Evolutionary conservation across 2,113 vertebrate species (phyloP).

Genomic region (Noturus placidus): DNA sequence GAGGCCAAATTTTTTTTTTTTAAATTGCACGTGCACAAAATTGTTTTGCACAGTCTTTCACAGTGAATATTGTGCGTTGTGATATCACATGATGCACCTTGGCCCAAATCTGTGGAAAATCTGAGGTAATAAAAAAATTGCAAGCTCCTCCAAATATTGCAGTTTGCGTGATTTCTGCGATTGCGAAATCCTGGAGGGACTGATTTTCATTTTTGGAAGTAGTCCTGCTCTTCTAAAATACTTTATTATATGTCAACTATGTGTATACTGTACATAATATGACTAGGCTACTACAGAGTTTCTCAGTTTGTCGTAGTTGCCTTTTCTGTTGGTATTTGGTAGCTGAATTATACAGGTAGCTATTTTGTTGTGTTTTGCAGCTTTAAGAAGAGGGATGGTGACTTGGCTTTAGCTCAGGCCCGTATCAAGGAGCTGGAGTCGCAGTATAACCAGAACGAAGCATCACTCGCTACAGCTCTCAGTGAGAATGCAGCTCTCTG

Average conservation of each 20-base stretch:
- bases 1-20: too few relatives aligned
- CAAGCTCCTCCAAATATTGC: too few relatives aligned
- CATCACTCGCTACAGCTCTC: slow-evolving; percentile 79
- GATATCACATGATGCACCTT: too few relatives aligned
- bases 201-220: too few relatives aligned
- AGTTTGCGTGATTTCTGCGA: too few relatives aligned
- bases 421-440: slow-evolving; percentile 85
- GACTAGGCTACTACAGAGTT: not conserved
- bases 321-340: not conserved
- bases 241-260: not conserved
- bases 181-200: too few relatives aligned
- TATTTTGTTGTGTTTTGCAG: slow-evolving; percentile 65
- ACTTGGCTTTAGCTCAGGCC: slow-evolving; percentile 78
- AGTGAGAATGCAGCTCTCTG: slow-evolving; percentile 80
- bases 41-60: too few relatives aligned
- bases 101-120: too few relatives aligned
- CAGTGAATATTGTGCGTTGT: too few relatives aligned
- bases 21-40: too few relatives aligned
- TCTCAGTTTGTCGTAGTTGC: not conserved
- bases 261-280: not conserved
- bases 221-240: not conserved
- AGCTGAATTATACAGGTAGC: not conserved
- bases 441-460: slow-evolving; percentile 85
- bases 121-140: too few relatives aligned
- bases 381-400: slow-evolving; percentile 87